A percentile compares a stretch with the other conserved stretches of the same genome.
Evolutionary conservation across 2,113 vertebrate genomes (phyloP).

Genomic region (Mormyrus iriodes): DNA sequence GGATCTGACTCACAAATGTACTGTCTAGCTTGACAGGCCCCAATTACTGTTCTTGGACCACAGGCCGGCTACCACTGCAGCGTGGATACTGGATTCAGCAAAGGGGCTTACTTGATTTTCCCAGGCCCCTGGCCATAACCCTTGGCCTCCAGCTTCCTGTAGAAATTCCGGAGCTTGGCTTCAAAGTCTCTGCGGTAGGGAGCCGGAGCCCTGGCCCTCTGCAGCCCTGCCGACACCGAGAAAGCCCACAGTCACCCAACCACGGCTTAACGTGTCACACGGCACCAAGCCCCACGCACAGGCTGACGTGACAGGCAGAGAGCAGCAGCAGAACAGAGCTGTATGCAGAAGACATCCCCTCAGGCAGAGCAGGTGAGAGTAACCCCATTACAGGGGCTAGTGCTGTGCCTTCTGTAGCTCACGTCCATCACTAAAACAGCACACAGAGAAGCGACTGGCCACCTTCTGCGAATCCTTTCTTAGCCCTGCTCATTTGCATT

Average conservation of each 20-base stretch:
- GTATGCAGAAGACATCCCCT: not conserved
- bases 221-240: conserved; percentile 56
- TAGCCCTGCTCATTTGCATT: not conserved
- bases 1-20: not conserved
- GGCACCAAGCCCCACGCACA: not conserved
- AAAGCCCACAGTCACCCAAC: not conserved
- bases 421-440: conserved; percentile 5
- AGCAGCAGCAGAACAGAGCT: not conserved
- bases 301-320: not conserved
- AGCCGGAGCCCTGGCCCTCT: conserved; percentile 78
- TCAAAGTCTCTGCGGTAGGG: conserved; percentile 85
- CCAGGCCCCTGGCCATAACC: conserved; percentile 83
- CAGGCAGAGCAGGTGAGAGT: not conserved
- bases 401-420: not conserved
- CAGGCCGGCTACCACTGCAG: not conserved
- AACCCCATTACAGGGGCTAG: not conserved
- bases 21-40: not conserved
- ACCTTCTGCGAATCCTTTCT: not conserved
- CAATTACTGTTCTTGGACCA: not conserved
- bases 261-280: not conserved
- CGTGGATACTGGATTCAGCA: not conserved
- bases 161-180: conserved; percentile 84
- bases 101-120: conserved; percentile 75
- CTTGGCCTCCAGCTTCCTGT: conserved; percentile 86
- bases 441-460: not conserved